Conservation (phyloP, 2,797 vertebrate species). For the Xerus rutilus region DNA sequence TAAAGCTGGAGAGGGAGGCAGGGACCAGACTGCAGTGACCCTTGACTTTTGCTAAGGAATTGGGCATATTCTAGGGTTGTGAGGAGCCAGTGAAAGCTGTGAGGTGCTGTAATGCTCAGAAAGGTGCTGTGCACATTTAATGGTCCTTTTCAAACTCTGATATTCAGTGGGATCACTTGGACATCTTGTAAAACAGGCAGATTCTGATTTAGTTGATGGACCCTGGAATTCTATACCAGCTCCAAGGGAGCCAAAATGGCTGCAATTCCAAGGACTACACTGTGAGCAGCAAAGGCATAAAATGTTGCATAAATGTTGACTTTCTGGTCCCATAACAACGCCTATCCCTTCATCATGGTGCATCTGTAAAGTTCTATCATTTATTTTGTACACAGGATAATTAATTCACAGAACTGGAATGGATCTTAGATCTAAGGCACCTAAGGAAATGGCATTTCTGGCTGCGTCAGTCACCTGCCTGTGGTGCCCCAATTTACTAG, state of each 20-base stretch:
- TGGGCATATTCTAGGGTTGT: neutral
- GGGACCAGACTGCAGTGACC: neutral
- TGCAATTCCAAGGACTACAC: neutral
- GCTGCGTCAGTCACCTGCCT: neutral
- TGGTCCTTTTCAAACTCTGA: neutral
- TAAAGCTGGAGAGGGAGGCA: neutral
- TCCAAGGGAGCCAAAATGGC: neutral
- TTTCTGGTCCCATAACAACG: neutral
- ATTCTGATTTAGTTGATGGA: neutral
- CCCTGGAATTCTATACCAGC: neutral
- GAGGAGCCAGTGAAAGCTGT: neutral
- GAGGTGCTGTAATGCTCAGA: neutral
- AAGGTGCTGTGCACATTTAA: neutral
- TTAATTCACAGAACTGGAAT: neutral
- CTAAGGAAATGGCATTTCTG: neutral
- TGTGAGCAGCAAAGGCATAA: neutral
- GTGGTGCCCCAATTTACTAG: neutral
- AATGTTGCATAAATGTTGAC: neutral
- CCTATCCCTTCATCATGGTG: neutral
- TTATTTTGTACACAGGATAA: neutral
- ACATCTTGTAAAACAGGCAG: neutral
- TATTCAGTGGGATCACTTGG: no score
- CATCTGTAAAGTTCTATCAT: neutral
- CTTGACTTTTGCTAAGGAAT: neutral
- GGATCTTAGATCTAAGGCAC: neutral